Evolutionary conservation across 2,113 vertebrate genomes (phyloP).

Genomic region (Bubalus kerabau): DNA sequence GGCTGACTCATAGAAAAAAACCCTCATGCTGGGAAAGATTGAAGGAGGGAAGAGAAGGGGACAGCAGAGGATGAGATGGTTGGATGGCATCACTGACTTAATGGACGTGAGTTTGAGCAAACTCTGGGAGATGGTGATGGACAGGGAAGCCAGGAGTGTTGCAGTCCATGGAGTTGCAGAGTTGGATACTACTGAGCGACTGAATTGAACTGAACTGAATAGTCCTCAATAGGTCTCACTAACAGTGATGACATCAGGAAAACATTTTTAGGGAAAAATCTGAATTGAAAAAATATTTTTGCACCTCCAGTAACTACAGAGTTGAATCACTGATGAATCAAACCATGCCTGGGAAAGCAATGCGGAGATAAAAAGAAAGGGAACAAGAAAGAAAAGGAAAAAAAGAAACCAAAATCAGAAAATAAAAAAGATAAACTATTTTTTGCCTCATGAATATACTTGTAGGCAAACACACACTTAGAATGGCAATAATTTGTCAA

Average conservation of each 20-base stretch:
- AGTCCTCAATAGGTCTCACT: background rate
- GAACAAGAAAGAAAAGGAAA: background rate
- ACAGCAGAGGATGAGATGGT: background rate
- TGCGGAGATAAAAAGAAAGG: background rate
- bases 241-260: background rate
- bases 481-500: background rate
- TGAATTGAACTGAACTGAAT: background rate
- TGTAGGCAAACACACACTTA: background rate
- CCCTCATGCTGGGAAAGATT: background rate
- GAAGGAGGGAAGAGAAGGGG: background rate
- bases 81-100: background rate
- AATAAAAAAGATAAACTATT: background rate
- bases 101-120: background rate
- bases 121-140: background rate
- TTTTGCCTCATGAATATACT: background rate
- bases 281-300: background rate
- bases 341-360: background rate
- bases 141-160: background rate
- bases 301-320: background rate
- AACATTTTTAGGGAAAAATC: background rate
- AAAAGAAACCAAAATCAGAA: background rate
- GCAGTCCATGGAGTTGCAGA: background rate
- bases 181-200: fast-evolving
- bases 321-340: background rate
- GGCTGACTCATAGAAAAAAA: background rate